Evolutionary conservation across 2,888 invertebrate genomes (phyloP).

Genomic region (Amblyteles armatorius): DNA sequence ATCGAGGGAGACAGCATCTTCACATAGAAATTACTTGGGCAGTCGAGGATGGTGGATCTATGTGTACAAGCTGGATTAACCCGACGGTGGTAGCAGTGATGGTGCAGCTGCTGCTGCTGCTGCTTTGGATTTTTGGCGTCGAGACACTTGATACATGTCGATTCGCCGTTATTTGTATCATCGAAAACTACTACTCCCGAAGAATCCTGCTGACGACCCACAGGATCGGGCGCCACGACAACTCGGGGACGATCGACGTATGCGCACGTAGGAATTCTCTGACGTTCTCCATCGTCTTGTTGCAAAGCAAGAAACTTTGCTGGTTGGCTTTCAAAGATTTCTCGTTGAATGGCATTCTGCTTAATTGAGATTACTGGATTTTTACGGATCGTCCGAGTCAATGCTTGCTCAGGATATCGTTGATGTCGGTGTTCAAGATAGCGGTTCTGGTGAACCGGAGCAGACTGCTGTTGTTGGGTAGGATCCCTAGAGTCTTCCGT

Average conservation of each 20-base stretch:
- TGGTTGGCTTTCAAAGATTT: slow-evolving; percentile 27
- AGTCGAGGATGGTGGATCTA: too few relatives aligned
- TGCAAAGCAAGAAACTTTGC: slow-evolving; percentile 54
- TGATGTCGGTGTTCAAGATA: background rate
- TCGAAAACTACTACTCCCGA: slow-evolving; percentile 7
- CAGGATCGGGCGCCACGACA: background rate
- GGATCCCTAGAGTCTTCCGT: background rate
- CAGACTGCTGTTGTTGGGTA: too few relatives aligned
- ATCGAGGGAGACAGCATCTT: too few relatives aligned
- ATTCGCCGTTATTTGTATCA: background rate
- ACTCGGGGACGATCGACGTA: slow-evolving; percentile 5
- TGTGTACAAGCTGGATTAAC: too few relatives aligned
- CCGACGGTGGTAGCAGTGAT: too few relatives aligned
- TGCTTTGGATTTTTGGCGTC: background rate
- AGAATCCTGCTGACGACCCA: background rate
- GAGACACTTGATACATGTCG: background rate
- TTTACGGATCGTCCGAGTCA: background rate
- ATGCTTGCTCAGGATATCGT: background rate
- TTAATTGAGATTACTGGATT: background rate
- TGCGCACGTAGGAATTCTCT: slow-evolving; percentile 53
- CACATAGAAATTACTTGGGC: too few relatives aligned
- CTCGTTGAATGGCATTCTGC: background rate
- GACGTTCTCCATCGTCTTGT: slow-evolving; percentile 21
- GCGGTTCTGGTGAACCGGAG: too few relatives aligned
- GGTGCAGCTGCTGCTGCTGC: too few relatives aligned